Base-by-base conservation (phyloP, 2,797 vertebrate genomes). In the Gephyroberyx darwinii region DNA sequence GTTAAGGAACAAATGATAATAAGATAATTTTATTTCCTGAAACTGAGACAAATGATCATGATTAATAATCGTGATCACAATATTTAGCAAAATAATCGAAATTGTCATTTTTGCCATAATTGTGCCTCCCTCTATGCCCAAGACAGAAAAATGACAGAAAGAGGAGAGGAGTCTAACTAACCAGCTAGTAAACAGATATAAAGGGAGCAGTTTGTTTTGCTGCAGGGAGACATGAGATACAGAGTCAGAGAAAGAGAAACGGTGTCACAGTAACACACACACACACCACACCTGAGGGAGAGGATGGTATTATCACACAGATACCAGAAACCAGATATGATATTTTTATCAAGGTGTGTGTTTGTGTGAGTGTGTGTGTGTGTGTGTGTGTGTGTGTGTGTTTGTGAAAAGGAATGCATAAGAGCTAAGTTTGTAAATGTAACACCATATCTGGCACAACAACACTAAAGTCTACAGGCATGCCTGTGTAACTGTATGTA, bases 391-490 rank as follows among this genome's bases (percentile, higher is more conserved):
- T 10, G 43, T 67, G 30, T 57, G 33, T 35, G 1, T 6, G 33
- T 35, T 5, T 35, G 33, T 5, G 9, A 58, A 53, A 8, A 4
- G 6, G 50, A 10, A 77, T 8, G n/a, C 1, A 8, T 6, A 35
- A 35, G 33, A 35, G 33, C 5, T 35, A 35, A 41, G 33, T 35
- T 52, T 69, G 37, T 51, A 70, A 67, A 82, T 33, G 20, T 26
- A 61, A 77, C 50, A 14, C 39, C 7, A 26, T 17, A 64, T 59
- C 50, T 57, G 45, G 22, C 56, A 54, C 43, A 69, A 19, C 50
- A 17, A 66, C 37, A 52, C 7, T 45, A 52, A 69, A 54, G 17
- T 66, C 17, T 48, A 22, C 37, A 17, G 13, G 16, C 9, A 62
- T 62, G 22, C 8, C 16, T n/a, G 30, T 31, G 26, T 2, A 31